Conservation (phyloP, 2,888 invertebrate genomes). For the Ectemnius cavifrons region DNA sequence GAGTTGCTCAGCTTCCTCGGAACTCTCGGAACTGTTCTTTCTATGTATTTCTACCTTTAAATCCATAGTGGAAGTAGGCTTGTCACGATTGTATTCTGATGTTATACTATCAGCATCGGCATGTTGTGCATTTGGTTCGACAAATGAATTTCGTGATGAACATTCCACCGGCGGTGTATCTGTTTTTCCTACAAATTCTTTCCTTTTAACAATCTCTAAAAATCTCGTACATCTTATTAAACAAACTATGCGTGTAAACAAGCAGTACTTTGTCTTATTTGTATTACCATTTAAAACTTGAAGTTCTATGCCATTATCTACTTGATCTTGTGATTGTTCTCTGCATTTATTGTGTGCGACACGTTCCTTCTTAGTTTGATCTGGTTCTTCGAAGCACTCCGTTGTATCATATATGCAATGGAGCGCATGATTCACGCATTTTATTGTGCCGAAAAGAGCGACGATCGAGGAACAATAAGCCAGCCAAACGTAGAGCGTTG, state of each 20-base stretch:
- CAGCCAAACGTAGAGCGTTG: slow-evolving; percentile 90
- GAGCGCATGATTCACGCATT: slow-evolving; percentile 92
- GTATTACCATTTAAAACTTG: slow-evolving; percentile 73
- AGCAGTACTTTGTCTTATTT: not conserved
- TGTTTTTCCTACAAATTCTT: slow-evolving; percentile 68
- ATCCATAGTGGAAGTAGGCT: slow-evolving; percentile 81
- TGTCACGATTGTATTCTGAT: slow-evolving; percentile 75
- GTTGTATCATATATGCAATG: slow-evolving; percentile 97
- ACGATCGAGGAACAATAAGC: slow-evolving; percentile 91
- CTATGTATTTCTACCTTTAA: slow-evolving; percentile 95
- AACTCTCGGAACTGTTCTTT: slow-evolving; percentile 93
- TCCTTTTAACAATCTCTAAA: not conserved
- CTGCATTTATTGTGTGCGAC: slow-evolving; percentile 70
- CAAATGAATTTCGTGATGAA: slow-evolving; percentile 80
- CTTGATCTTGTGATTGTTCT: slow-evolving; percentile 77
- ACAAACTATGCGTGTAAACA: not conserved
- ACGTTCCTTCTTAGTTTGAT: slow-evolving; percentile 78
- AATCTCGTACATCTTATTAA: not conserved
- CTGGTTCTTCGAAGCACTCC: slow-evolving; percentile 87
- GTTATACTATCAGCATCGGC: slow-evolving; percentile 77
- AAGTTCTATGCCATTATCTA: slow-evolving; percentile 73
- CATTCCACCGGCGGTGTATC: slow-evolving; percentile 80
- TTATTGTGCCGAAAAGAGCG: slow-evolving; percentile 88
- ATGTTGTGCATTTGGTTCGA: slow-evolving; percentile 75
- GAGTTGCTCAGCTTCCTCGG: slow-evolving; percentile 82